Evolutionary conservation across 2,888 invertebrate species (phyloP).

Genomic region (Pyrochroa serraticornis): DNA sequence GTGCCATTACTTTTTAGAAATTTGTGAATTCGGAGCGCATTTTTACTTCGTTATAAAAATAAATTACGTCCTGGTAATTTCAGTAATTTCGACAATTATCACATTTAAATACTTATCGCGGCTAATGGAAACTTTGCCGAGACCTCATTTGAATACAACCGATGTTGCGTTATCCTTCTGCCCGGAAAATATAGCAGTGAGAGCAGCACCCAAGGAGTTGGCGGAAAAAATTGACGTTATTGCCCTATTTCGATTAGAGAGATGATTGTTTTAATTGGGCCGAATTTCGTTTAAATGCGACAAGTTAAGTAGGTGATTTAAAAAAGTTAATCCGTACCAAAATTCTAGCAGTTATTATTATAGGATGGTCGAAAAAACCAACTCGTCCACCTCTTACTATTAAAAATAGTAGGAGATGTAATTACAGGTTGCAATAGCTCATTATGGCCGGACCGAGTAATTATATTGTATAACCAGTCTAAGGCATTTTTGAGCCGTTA

Average conservation of each 20-base stretch:
- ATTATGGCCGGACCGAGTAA: slow-evolving; percentile 32
- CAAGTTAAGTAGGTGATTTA: too few relatives aligned
- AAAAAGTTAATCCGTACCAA: too few relatives aligned
- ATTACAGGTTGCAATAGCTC: slow-evolving; percentile 30
- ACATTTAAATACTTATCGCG: slow-evolving; percentile 19
- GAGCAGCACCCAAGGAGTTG: too few relatives aligned
- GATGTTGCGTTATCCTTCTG: too few relatives aligned
- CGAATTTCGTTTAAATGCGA: too few relatives aligned
- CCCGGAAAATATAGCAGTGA: too few relatives aligned
- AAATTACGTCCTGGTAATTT: slow-evolving; percentile 18
- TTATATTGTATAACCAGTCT: slow-evolving; percentile 38
- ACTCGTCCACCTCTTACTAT: too few relatives aligned
- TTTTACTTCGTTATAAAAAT: slow-evolving; percentile 15
- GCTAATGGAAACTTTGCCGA: not conserved
- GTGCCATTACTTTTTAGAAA: slow-evolving; percentile 18
- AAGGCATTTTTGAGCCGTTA: slow-evolving; percentile 32
- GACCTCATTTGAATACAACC: slow-evolving; percentile 12
- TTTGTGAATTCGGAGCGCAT: slow-evolving; percentile 10
- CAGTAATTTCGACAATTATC: slow-evolving; percentile 10
- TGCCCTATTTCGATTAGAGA: too few relatives aligned
- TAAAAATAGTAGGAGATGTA: slow-evolving; percentile 9
- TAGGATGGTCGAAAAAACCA: too few relatives aligned
- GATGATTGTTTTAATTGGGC: too few relatives aligned
- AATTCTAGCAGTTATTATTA: too few relatives aligned
- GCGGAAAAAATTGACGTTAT: too few relatives aligned